phyloP scores from a whole-genome alignment of 2,888 invertebrate species.

The Craniophora ligustri region DNA sequence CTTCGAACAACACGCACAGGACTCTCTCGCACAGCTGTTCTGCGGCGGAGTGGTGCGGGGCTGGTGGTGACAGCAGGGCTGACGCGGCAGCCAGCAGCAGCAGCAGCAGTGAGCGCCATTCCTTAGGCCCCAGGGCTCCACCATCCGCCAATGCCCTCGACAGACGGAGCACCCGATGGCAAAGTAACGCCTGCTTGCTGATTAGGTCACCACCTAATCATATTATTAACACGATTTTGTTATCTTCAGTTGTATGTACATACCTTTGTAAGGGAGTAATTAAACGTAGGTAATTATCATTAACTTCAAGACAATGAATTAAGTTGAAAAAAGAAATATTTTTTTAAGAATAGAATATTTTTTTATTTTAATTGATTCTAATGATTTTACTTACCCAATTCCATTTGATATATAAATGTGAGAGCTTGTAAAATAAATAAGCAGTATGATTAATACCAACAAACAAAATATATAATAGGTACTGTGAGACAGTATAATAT shows the following conservation, averaged over 20 bases:
- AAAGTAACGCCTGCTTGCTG: slow-evolving; percentile 97
- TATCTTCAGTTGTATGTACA: no score
- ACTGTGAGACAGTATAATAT: no score
- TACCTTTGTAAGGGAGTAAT: no score
- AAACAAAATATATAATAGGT: no score
- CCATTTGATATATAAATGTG: slow-evolving; percentile 96
- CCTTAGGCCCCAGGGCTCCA: slow-evolving; percentile 92
- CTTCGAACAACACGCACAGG: slow-evolving; percentile 97
- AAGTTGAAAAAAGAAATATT: no score
- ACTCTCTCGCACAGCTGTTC: slow-evolving; percentile 98
- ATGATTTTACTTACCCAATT: slow-evolving; percentile 91
- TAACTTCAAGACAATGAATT: no score
- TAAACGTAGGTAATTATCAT: no score
- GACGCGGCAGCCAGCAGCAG: slow-evolving; percentile 95
- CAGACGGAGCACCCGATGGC: slow-evolving; percentile 96
- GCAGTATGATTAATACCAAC: no score
- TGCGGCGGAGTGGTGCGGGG: slow-evolving; percentile 97
- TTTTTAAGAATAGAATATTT: no score
- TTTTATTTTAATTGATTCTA: background rate
- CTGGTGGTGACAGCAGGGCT: slow-evolving; percentile 96
- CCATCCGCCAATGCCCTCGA: slow-evolving; percentile 91
- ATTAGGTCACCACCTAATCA: slow-evolving; percentile 97
- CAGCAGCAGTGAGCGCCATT: slow-evolving; percentile 96
- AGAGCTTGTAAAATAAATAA: slow-evolving; percentile 92
- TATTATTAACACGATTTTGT: no score